Percentiles rank a stretch among this genome's conserved stretches.
phyloP scores from a whole-genome alignment of 37 sponge, comb jelly and placozoan genomes.

The Oopsacas minuta region DNA sequence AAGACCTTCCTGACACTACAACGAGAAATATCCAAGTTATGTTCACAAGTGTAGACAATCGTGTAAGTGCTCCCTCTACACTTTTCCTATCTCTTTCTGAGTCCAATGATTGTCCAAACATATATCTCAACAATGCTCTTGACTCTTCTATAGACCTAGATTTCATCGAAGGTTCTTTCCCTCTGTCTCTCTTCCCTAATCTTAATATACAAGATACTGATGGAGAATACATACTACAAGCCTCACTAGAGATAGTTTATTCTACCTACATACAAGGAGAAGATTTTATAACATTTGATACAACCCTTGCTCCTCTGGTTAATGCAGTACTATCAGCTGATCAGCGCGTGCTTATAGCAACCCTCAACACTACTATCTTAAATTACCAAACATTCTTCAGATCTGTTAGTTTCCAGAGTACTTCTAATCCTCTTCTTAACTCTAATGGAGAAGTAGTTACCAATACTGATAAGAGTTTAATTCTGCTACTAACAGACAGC shows the following conservation, averaged over 20 bases:
- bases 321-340: background rate
- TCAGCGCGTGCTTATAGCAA: background rate
- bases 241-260: background rate
- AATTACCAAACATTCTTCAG: background rate
- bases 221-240: background rate
- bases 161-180: background rate
- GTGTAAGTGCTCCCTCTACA: background rate
- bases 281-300: background rate
- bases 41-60: background rate
- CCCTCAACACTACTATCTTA: background rate
- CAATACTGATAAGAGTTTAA: background rate
- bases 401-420: background rate
- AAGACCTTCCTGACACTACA: background rate
- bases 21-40: background rate
- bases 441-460: background rate
- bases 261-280: background rate
- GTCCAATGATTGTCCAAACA: background rate
- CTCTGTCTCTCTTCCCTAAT: background rate
- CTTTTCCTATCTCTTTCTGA: background rate
- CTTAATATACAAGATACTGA: background rate
- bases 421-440: background rate
- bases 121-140: background rate
- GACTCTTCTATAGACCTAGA: background rate
- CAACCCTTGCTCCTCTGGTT: background rate
- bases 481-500: background rate